Evolutionary conservation across 2,888 invertebrate species (phyloP).

Genomic region (Eucera pruinosa): DNA sequence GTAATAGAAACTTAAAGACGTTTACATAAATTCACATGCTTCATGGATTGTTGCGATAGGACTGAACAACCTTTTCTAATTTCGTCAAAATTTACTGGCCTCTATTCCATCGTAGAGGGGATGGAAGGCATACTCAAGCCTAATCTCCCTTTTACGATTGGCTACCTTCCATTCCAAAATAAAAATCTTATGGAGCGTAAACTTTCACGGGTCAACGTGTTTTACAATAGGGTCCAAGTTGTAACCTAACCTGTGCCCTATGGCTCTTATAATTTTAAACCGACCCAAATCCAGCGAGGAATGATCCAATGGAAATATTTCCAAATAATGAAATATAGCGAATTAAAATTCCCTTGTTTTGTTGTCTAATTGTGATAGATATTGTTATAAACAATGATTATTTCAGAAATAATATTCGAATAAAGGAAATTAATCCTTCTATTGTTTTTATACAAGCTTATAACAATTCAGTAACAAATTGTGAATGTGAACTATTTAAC

Average conservation of each 20-base stretch:
- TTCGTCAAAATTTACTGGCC: slow-evolving; percentile 16
- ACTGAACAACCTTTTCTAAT: neutral
- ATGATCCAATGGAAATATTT: too few relatives aligned
- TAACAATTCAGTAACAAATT: too few relatives aligned
- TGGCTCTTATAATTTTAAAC: neutral
- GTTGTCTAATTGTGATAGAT: too few relatives aligned
- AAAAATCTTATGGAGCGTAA: neutral
- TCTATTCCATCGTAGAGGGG: neutral
- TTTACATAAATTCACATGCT: neutral
- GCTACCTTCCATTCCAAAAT: slow-evolving; percentile 1
- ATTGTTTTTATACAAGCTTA: too few relatives aligned
- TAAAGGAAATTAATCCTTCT: too few relatives aligned
- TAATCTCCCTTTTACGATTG: slow-evolving; percentile 12
- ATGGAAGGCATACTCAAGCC: neutral
- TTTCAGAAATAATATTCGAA: too few relatives aligned
- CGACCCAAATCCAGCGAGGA: neutral
- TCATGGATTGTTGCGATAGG: neutral
- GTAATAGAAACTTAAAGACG: neutral
- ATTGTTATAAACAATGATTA: too few relatives aligned
- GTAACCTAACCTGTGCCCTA: neutral
- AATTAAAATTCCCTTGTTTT: too few relatives aligned
- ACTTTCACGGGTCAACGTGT: slow-evolving; percentile 10
- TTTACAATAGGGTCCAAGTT: neutral
- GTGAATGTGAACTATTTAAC: too few relatives aligned
- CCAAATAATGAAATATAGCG: too few relatives aligned